Base-by-base conservation (phyloP, 2,797 vertebrate genomes). In the Monodelphis domestica region DNA sequence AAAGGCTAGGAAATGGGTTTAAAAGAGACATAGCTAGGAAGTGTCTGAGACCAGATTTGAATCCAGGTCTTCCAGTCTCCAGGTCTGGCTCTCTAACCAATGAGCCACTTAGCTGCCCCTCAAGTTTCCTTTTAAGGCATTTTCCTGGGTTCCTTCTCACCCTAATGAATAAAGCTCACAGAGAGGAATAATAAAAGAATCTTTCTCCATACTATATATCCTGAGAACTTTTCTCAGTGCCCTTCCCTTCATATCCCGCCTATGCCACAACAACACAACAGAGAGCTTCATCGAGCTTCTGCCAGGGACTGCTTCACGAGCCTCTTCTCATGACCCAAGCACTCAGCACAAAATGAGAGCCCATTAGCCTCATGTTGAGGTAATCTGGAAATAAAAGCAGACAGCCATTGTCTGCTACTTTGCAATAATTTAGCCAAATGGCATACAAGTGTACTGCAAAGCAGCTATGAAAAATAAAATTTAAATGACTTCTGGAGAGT, bases 401-500 rank as follows among this genome's bases (percentile, higher is more conserved):
- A 24, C 12, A 26, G 6, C 33, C 63, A 2, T 0, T 3, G 24
- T 3, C 88, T 53, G 2, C 26, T 50, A 54, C 54, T 95, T 84
- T 91, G 89, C 88, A 57, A 33, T 33, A 90, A 63, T 87, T 96
- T 93, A 90, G 52, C 50, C 53, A 45, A 95, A 89, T 21, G 14
- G 45, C 17, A 87, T 55, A 33, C 2, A 33, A 53, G 63, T 26
- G 4, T 17, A 91, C 54, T 53, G 92, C 24, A 57, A 96, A 52
- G 52, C 87, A 92, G 26, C 94, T 91, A 89, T 29, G 89, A 94
- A 88, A n/a, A 95, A 93, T 54, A 93, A 91, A 84, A 52, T 63
- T 38, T n/a, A n/a, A 88, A 95, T 63, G 33, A 91, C 5, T 84
- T 33, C 70, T 12, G 0, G 51, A 53, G 92, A 88, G 94, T 89